These are phyloP conservation scores for Crocallis elinguaria DNA, from an alignment of 2,888 invertebrate species.

Conservation along the genomic window DNA sequence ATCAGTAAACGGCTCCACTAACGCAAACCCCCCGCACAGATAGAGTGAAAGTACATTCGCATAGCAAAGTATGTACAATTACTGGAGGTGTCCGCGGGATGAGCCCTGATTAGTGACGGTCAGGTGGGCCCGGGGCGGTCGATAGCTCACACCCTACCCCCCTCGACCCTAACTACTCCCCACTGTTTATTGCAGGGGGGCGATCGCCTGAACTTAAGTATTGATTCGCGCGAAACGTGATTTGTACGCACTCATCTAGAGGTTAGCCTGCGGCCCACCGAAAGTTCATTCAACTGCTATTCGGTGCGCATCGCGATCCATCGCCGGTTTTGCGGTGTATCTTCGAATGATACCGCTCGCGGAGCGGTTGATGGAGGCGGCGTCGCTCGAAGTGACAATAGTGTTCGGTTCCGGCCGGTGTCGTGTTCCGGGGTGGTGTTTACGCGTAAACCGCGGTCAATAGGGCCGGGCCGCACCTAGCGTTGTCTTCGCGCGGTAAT, in stretches of 20 bases:
- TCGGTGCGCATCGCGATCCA: constrained; percentile 41
- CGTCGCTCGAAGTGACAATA: constrained; percentile 39
- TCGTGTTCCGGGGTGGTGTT: constrained; percentile 67
- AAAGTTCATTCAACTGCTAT: constrained; percentile 53
- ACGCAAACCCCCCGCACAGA: constrained; percentile 40
- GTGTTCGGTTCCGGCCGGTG: constrained; percentile 38
- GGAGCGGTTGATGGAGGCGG: constrained; percentile 22
- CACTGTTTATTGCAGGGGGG: constrained; percentile 81
- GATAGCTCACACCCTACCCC: constrained; percentile 63
- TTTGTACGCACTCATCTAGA: constrained; percentile 84
- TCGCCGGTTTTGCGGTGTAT: constrained; percentile 37
- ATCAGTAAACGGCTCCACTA: constrained; percentile 19
- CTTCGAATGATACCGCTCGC: background rate
- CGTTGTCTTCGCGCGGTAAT: constrained; percentile 75
- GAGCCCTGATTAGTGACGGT: constrained; percentile 84
- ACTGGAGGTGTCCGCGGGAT: constrained; percentile 83
- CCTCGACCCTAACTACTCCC: constrained; percentile 68
- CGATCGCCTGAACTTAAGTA: constrained; percentile 84
- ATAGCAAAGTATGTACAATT: constrained; percentile 74
- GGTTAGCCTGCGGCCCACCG: constrained; percentile 71
- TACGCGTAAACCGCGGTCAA: constrained; percentile 80
- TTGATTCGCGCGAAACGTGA: constrained; percentile 85
- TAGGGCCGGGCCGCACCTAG: constrained; percentile 78
- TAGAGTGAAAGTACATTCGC: constrained; percentile 49
- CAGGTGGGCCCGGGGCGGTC: constrained; percentile 77